phyloP scores from a whole-genome alignment of 2,113 vertebrate species.

The Orthonyx spaldingii region DNA sequence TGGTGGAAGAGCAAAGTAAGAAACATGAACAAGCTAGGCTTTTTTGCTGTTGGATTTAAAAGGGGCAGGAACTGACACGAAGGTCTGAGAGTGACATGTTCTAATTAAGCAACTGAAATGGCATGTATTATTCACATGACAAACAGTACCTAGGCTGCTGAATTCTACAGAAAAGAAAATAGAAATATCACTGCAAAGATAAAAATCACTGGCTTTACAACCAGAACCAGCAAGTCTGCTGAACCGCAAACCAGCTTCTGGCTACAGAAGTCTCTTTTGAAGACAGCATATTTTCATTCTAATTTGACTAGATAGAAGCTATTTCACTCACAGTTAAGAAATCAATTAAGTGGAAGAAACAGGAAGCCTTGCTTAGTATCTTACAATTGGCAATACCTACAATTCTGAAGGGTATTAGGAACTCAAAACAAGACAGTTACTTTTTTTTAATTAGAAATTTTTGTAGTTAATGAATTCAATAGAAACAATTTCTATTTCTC shows the following conservation, averaged over 20 bases:
- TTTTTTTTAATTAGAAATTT: neutral
- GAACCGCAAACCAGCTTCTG: neutral
- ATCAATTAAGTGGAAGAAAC: neutral
- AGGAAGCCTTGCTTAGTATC: neutral
- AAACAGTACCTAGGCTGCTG: neutral
- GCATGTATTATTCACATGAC: neutral
- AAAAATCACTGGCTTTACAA: neutral
- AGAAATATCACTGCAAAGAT: neutral
- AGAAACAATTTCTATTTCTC: neutral
- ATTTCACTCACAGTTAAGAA: neutral
- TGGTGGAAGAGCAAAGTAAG: neutral
- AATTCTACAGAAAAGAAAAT: neutral
- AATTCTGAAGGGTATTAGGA: neutral
- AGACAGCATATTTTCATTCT: neutral
- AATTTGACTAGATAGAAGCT: neutral
- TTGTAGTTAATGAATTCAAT: neutral
- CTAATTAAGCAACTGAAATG: neutral
- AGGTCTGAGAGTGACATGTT: neutral
- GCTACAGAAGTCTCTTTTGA: neutral
- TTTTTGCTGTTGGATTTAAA: neutral
- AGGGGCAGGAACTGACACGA: neutral
- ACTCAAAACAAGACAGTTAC: neutral
- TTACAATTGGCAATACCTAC: neutral
- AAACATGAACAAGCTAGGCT: neutral
- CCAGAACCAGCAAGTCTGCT: neutral